A percentile compares a stretch with the other conserved stretches of the same genome.
Evolutionary conservation across 1,140 invertebrate species (phyloP).

Genomic region (Diorhabda elongata): DNA sequence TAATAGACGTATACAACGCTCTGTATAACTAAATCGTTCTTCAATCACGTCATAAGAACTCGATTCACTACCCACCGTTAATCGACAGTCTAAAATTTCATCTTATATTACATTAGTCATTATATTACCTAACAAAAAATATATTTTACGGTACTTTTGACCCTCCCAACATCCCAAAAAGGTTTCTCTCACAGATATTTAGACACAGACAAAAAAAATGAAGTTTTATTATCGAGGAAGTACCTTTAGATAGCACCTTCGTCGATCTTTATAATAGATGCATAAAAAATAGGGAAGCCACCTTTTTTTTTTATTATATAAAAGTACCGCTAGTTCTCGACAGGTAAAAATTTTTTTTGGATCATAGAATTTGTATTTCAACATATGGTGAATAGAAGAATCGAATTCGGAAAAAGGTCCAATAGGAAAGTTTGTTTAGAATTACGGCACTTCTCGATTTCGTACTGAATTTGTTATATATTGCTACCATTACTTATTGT

Average conservation of each 20-base stretch:
- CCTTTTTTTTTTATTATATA: not conserved
- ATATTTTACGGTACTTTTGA: not conserved
- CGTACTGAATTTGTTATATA: no score
- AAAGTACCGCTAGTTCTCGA: not conserved
- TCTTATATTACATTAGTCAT: no score
- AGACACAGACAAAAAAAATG: not conserved
- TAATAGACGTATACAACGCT: no score
- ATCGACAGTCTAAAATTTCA: no score
- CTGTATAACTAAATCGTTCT: no score
- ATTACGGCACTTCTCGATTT: not conserved
- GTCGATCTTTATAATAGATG: not conserved
- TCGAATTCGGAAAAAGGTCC: not conserved
- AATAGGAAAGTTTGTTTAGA: not conserved
- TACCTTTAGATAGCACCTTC: not conserved
- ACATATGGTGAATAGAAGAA: not conserved
- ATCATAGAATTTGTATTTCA: not conserved
- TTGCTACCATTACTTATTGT: no score
- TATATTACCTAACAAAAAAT: not conserved
- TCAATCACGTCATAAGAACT: no score
- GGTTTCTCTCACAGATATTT: not conserved
- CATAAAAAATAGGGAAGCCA: constrained; percentile 5
- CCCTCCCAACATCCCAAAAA: not conserved
- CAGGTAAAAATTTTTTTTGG: not conserved
- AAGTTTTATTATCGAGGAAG: not conserved
- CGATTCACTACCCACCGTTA: no score